Evolutionary conservation across 1,140 invertebrate species (phyloP).

Genomic region (Leptonema lineaticorne): DNA sequence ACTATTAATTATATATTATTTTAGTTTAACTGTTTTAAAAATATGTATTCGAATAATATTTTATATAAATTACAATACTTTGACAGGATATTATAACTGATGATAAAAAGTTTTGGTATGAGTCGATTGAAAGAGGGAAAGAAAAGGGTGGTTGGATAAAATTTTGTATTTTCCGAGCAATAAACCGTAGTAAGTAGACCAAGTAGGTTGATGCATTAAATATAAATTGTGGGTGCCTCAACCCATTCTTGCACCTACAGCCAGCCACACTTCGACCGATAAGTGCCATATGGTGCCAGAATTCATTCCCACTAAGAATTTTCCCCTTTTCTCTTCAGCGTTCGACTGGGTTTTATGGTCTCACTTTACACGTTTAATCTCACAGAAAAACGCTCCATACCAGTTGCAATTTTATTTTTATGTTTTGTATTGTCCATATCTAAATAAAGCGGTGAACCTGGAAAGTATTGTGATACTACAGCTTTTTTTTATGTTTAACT

Average conservation of each 20-base stretch:
- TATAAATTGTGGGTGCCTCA: conserved; percentile 35
- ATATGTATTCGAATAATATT: too few relatives aligned
- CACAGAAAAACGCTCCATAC: conserved; percentile 19
- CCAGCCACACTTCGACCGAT: conserved; percentile 12
- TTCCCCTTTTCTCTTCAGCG: conserved; percentile 6
- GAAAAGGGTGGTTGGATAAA: not conserved
- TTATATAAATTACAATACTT: too few relatives aligned
- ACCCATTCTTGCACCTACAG: not conserved
- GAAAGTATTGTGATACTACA: not conserved
- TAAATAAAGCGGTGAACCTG: too few relatives aligned
- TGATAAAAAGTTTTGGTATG: too few relatives aligned
- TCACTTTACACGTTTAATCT: conserved; percentile 42
- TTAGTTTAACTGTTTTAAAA: too few relatives aligned
- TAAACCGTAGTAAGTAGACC: conserved; percentile 40
- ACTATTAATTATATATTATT: too few relatives aligned
- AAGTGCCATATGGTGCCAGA: conserved; percentile 34
- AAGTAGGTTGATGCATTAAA: conserved; percentile 35
- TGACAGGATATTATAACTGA: too few relatives aligned
- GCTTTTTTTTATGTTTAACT: not conserved
- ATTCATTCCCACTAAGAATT: conserved; percentile 9
- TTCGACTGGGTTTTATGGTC: conserved; percentile 33
- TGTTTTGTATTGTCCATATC: not conserved
- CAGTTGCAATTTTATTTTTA: conserved; percentile 16
- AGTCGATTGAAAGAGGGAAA: not conserved
- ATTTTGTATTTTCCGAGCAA: conserved; percentile 39